A percentile compares a stretch with the other conserved stretches of the same genome.
These are phyloP conservation scores for Lasioglossum vierecki DNA, from an alignment of 2,888 invertebrate genomes.

Conservation along the genomic window DNA sequence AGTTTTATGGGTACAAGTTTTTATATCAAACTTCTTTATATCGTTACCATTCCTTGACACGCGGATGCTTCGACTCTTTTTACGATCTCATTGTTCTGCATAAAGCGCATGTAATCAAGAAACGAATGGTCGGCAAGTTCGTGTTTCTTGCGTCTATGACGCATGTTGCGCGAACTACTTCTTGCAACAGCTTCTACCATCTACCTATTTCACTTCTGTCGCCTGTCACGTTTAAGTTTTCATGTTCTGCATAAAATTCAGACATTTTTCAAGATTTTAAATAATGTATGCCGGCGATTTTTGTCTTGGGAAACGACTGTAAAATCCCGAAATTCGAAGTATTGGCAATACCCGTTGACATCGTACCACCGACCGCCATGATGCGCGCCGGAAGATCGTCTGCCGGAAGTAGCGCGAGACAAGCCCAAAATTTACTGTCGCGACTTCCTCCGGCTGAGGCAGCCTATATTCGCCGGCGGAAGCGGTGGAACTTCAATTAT, in stretches of 20 bases:
- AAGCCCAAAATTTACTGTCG: slow-evolving; percentile 45
- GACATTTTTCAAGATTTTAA: no score
- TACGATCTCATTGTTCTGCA: neutral
- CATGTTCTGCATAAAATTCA: no score
- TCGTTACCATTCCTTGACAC: neutral
- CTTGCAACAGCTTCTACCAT: neutral
- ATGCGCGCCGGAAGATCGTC: neutral
- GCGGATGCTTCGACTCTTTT: neutral
- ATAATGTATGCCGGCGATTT: no score
- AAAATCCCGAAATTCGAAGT: neutral
- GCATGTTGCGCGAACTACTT: neutral
- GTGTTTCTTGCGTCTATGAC: neutral
- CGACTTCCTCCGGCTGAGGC: slow-evolving; percentile 29
- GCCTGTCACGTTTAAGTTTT: neutral
- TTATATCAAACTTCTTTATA: slow-evolving; percentile 3
- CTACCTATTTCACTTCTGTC: neutral
- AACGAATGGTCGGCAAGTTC: neutral
- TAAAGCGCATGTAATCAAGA: slow-evolving; percentile 6
- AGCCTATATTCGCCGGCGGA: slow-evolving; percentile 47
- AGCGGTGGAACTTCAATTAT: slow-evolving; percentile 66
- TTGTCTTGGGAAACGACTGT: neutral
- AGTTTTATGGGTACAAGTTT: neutral
- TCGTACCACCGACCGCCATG: neutral
- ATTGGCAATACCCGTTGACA: neutral
- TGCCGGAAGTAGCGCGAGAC: neutral